These are phyloP conservation scores for Laspeyria flexula DNA, from an alignment of 2,888 invertebrate genomes.

Conservation along the genomic window DNA sequence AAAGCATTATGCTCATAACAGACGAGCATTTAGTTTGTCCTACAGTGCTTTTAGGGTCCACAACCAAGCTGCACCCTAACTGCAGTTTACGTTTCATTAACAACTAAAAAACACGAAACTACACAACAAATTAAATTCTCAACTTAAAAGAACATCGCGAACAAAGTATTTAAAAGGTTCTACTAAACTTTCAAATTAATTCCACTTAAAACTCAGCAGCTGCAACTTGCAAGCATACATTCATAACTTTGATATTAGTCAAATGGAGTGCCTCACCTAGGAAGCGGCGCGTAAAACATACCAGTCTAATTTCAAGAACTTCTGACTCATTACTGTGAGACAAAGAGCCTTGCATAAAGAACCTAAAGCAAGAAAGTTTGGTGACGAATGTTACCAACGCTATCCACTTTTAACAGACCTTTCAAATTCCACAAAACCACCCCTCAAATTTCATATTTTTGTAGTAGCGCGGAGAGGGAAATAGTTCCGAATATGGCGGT, in stretches of 20 bases:
- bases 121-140: conserved; percentile 7
- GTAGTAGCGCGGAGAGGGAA: conserved; percentile 5
- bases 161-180: conserved; percentile 26
- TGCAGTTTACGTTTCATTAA: too few relatives aligned
- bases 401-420: conserved; percentile 39
- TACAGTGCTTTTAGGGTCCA: too few relatives aligned
- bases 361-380: conserved; percentile 62
- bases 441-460: not conserved
- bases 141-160: conserved; percentile 11
- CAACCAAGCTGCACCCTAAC: too few relatives aligned
- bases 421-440: not conserved
- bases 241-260: conserved; percentile 61
- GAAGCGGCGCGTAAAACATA: conserved; percentile 28
- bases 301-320: conserved; percentile 60
- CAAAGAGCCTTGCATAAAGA: conserved; percentile 64
- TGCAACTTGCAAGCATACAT: conserved; percentile 41
- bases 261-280: conserved; percentile 41
- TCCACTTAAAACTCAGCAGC: conserved; percentile 31
- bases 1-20: too few relatives aligned
- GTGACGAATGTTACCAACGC: conserved; percentile 43
- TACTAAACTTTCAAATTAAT: conserved; percentile 43
- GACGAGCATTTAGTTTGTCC: too few relatives aligned
- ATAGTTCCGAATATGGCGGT: conserved; percentile 30
- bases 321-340: conserved; percentile 68
- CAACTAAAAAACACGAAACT: conserved; percentile 5